Percentiles rank a stretch among this genome's conserved stretches.
phyloP scores from a whole-genome alignment of 2,113 vertebrate genomes.

The Amblyopsis rosae region DNA sequence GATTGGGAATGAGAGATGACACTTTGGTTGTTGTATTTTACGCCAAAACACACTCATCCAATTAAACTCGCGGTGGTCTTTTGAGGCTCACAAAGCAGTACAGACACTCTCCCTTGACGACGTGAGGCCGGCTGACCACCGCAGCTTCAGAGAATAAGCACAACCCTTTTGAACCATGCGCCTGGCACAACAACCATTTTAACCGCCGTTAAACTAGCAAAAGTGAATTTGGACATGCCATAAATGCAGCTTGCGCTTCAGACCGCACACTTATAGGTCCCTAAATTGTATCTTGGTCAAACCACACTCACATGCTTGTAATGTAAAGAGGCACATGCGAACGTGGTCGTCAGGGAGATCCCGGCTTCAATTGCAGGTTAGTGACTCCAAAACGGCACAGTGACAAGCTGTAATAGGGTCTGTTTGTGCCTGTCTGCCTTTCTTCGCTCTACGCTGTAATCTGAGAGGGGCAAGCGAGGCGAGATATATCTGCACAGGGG shows the following conservation, averaged over 20 bases:
- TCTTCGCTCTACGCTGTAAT: conserved; percentile 58
- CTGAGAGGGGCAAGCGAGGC: conserved; percentile 38
- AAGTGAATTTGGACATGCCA: no score
- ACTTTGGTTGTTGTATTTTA: no score
- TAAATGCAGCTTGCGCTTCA: no score
- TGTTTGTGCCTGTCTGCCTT: conserved; percentile 31
- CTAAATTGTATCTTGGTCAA: background rate
- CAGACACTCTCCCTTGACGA: conserved; percentile 81
- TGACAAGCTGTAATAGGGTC: conserved; percentile 45
- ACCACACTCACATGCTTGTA: background rate
- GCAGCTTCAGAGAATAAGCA: conserved; percentile 63
- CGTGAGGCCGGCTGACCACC: conserved; percentile 78
- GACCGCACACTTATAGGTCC: no score
- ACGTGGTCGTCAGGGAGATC: conserved; percentile 11
- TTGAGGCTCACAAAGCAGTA: conserved; percentile 83
- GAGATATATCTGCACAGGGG: conserved; percentile 29
- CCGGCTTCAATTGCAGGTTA: conserved; percentile 13
- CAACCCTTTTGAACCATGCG: no score
- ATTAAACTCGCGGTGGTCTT: conserved; percentile 70
- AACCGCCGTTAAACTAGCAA: no score
- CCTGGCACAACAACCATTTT: no score
- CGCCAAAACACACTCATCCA: no score
- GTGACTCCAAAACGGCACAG: conserved; percentile 36
- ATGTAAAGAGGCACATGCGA: background rate
- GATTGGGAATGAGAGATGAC: no score